phyloP scores from a whole-genome alignment of 2,888 invertebrate genomes.

The Calameuta pallipes region DNA sequence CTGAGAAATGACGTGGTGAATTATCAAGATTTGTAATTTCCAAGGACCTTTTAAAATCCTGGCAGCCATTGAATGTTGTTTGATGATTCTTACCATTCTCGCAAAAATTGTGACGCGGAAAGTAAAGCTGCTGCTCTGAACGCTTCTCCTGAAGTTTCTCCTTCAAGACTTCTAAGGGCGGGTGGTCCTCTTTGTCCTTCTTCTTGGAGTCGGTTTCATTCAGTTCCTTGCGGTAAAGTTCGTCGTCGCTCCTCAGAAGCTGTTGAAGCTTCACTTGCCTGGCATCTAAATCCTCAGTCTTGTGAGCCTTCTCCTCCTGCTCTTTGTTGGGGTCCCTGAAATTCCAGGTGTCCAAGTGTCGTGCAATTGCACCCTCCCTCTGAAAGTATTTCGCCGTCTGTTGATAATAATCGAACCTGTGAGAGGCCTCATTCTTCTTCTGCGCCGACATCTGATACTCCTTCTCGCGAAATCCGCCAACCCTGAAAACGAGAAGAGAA shows the following conservation, averaged over 20 bases:
- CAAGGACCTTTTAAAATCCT: background rate
- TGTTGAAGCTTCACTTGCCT: slow-evolving; percentile 45
- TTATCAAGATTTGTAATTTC: background rate
- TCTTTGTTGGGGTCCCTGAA: slow-evolving; percentile 30
- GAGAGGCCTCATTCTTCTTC: slow-evolving; percentile 50
- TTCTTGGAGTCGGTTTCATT: slow-evolving; percentile 28
- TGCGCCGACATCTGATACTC: slow-evolving; percentile 59
- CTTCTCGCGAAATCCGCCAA: slow-evolving; percentile 49
- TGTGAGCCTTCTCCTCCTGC: slow-evolving; percentile 30
- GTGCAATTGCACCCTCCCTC: slow-evolving; percentile 48
- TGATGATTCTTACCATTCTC: background rate
- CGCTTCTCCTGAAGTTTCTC: slow-evolving; percentile 47
- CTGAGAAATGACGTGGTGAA: background rate
- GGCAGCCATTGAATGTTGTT: background rate
- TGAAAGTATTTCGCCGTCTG: slow-evolving; percentile 57
- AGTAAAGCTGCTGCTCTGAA: slow-evolving; percentile 50
- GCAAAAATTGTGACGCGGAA: slow-evolving; percentile 28
- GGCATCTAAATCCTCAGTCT: slow-evolving; percentile 38
- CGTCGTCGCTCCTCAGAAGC: slow-evolving; percentile 49
- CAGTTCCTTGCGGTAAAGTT: slow-evolving; percentile 41
- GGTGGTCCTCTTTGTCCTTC: slow-evolving; percentile 20
- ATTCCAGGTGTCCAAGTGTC: slow-evolving; percentile 56
- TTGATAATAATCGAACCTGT: slow-evolving; percentile 48
- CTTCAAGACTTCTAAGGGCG: slow-evolving; percentile 40
- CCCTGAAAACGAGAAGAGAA: slow-evolving; percentile 33